Conservation (phyloP, 1,140 invertebrate genomes). For the Helicorthomorpha holstii region DNA sequence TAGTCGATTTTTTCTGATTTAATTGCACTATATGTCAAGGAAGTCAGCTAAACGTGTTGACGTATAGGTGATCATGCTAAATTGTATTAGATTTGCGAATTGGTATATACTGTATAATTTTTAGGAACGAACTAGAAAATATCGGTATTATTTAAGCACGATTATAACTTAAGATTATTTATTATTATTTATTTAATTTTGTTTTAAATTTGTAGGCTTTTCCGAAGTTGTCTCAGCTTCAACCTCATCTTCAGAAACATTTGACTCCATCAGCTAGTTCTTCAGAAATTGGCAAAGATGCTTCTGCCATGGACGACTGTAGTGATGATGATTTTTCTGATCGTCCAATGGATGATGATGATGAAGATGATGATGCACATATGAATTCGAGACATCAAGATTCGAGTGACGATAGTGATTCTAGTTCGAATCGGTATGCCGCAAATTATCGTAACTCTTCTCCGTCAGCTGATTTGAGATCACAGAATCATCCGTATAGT, state of each 20-base stretch:
- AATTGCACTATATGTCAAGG: too few species aligned
- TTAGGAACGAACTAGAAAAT: not conserved
- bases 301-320: constrained; percentile 6
- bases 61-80: too few species aligned
- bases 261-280: constrained; percentile 13
- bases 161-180: not conserved
- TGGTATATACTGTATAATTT: too few species aligned
- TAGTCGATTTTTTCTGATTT: too few species aligned
- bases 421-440: not conserved
- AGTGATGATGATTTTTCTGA: constrained; percentile 2
- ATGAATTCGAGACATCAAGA: not conserved
- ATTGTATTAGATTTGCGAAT: too few species aligned
- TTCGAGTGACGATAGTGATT: constrained; percentile 3
- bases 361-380: not conserved
- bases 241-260: constrained; percentile 51
- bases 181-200: constrained; percentile 1
- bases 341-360: constrained; percentile 1
- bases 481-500: constrained; percentile 10
- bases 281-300: not conserved
- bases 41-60: too few species aligned
- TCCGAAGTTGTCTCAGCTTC: constrained; percentile 44
- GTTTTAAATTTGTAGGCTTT: constrained; percentile 32
- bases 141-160: not conserved
- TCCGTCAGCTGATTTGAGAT: not conserved
- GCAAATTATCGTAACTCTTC: not conserved